Percentiles rank a stretch among this genome's conserved stretches.
These are phyloP conservation scores for Pseudopipra pipra DNA, from an alignment of 2,113 vertebrate genomes.

Conservation along the genomic window DNA sequence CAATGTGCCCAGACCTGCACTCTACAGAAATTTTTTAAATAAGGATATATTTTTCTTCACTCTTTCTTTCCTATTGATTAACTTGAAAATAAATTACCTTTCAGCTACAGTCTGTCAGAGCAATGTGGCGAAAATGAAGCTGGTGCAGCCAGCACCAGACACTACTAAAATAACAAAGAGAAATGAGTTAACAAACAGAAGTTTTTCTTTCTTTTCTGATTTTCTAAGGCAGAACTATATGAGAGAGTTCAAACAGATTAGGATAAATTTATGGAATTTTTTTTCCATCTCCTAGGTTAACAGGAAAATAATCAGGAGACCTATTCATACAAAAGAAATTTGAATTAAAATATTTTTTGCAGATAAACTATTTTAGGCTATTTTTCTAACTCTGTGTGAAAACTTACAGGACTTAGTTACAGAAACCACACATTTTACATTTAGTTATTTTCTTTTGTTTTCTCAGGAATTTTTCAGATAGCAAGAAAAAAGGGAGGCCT, in stretches of 20 bases:
- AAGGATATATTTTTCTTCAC: neutral
- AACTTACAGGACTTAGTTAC: neutral
- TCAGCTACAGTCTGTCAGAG: neutral
- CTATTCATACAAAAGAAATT: neutral
- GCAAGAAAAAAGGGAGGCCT: too few species aligned
- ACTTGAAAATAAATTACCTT: neutral
- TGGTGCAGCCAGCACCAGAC: neutral
- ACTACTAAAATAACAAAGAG: neutral
- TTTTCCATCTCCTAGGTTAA: neutral
- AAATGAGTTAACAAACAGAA: neutral
- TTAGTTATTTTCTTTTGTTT: too few species aligned
- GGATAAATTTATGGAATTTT: neutral
- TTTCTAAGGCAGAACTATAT: neutral
- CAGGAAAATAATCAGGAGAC: neutral
- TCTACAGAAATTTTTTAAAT: neutral
- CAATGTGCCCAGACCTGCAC: neutral
- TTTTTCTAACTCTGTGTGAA: neutral
- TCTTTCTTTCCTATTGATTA: conserved; percentile 6
- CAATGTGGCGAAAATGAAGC: neutral
- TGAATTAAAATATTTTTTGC: neutral
- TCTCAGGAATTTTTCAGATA: too few species aligned
- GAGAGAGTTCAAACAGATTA: neutral
- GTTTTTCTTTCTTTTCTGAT: neutral
- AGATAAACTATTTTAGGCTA: neutral
- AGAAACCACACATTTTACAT: too few species aligned